phyloP scores from a whole-genome alignment of 2,797 vertebrate genomes.

The Tokudaia tokunoshimensis region DNA sequence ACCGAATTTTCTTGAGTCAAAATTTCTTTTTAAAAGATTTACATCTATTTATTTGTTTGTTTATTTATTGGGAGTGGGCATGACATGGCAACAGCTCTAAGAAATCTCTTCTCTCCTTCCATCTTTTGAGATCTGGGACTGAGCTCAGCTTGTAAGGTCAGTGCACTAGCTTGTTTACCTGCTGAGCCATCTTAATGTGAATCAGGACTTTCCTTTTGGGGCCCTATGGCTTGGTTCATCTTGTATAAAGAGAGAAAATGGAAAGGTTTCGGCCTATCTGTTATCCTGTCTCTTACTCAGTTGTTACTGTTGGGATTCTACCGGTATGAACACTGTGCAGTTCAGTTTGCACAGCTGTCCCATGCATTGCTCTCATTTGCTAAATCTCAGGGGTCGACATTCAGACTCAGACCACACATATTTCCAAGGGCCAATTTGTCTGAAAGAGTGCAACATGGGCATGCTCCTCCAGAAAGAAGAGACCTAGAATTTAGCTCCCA shows the following conservation, averaged over 20 bases:
- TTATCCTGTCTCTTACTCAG: not conserved
- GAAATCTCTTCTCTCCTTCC: not conserved
- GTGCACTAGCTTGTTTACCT: not conserved
- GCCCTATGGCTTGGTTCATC: not conserved
- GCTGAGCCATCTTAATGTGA: not conserved
- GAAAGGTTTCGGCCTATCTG: not conserved
- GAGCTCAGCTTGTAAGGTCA: not conserved
- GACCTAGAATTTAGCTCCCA: not conserved
- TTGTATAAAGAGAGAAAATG: not conserved
- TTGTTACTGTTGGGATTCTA: not conserved
- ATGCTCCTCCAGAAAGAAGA: slow-evolving; percentile 11
- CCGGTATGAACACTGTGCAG: not conserved
- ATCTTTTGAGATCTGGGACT: not conserved
- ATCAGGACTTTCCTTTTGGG: not conserved
- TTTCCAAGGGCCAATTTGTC: slow-evolving; percentile 7
- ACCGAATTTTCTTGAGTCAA: slow-evolving; percentile 38
- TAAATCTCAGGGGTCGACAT: not conserved
- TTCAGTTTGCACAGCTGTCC: not conserved
- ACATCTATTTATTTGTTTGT: not conserved
- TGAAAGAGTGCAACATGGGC: not conserved
- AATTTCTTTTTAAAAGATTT: not conserved
- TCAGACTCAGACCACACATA: not conserved
- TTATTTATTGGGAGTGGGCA: not conserved
- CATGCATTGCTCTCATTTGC: not conserved
- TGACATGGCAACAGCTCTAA: not conserved